These are phyloP conservation scores for Microctonus hyperodae DNA, from an alignment of 2,888 invertebrate genomes.

Conservation along the genomic window DNA sequence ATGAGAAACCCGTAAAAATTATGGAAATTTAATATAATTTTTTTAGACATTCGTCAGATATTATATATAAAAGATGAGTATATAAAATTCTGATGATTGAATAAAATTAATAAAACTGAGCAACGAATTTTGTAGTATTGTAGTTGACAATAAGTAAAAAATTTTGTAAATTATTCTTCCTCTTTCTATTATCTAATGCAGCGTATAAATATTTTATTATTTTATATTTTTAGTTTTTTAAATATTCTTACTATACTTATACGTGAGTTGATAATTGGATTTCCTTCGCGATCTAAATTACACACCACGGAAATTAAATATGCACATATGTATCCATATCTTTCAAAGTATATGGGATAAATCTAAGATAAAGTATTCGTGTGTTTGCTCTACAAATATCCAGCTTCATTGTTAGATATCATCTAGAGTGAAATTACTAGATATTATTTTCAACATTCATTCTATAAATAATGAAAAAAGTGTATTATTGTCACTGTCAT, in stretches of 20 bases:
- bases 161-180: neutral
- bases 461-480: neutral
- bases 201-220: too few relatives aligned
- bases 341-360: neutral
- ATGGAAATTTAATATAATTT: slow-evolving; percentile 38
- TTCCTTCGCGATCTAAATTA: too few relatives aligned
- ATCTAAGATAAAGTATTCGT: neutral
- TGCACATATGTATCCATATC: neutral
- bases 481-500: neutral
- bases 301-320: neutral
- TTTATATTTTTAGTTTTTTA: too few relatives aligned
- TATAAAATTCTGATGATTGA: slow-evolving; percentile 32
- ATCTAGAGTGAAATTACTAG: slow-evolving; percentile 1
- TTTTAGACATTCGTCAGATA: slow-evolving; percentile 34
- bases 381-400: neutral
- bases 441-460: neutral
- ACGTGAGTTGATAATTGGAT: too few relatives aligned
- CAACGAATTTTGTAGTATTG: slow-evolving; percentile 23
- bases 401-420: neutral
- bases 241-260: too few relatives aligned
- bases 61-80: neutral
- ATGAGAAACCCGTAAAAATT: neutral
- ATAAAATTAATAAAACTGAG: slow-evolving; percentile 22
- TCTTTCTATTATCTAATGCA: too few relatives aligned
- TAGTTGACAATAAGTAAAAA: neutral